Conservation (phyloP, 2,113 vertebrate species). For the Sciurus niger region DNA sequence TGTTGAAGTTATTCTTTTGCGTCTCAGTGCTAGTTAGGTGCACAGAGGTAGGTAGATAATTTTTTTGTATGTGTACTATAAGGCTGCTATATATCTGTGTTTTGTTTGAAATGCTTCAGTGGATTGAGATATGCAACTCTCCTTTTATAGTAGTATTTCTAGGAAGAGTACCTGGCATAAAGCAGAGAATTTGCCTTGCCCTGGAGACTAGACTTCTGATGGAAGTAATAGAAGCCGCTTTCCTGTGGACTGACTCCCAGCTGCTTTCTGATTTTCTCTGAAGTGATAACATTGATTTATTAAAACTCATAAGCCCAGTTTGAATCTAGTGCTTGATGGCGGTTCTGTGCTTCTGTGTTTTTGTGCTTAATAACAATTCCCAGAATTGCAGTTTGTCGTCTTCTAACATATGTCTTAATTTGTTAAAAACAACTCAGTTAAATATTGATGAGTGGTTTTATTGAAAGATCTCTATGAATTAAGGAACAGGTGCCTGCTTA, state of each 20-base stretch:
- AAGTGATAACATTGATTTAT: constrained; percentile 77
- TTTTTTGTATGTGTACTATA: neutral
- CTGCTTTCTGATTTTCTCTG: constrained; percentile 65
- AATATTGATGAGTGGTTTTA: constrained; percentile 66
- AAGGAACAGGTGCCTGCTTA: constrained; percentile 57
- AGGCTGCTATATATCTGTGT: constrained; percentile 30
- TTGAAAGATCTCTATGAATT: constrained; percentile 56
- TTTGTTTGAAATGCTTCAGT: constrained; percentile 47
- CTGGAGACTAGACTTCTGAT: constrained; percentile 54
- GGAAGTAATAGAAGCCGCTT: constrained; percentile 62
- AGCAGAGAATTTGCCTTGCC: constrained; percentile 62
- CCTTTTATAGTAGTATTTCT: constrained; percentile 59
- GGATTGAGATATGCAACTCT: constrained; percentile 49
- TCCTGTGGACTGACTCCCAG: constrained; percentile 63
- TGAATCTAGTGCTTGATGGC: constrained; percentile 46
- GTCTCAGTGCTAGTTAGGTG: constrained; percentile 33
- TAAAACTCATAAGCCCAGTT: constrained; percentile 63
- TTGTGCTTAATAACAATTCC: constrained; percentile 57
- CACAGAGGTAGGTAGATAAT: neutral
- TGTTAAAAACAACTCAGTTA: constrained; percentile 66
- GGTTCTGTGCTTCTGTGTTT: constrained; percentile 56
- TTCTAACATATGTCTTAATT: constrained; percentile 40
- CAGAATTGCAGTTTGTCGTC: constrained; percentile 63
- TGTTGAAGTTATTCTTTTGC: neutral
- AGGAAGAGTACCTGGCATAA: constrained; percentile 61